Base-by-base conservation (phyloP, 2,888 invertebrate species). In the Lasioglossum morio region DNA sequence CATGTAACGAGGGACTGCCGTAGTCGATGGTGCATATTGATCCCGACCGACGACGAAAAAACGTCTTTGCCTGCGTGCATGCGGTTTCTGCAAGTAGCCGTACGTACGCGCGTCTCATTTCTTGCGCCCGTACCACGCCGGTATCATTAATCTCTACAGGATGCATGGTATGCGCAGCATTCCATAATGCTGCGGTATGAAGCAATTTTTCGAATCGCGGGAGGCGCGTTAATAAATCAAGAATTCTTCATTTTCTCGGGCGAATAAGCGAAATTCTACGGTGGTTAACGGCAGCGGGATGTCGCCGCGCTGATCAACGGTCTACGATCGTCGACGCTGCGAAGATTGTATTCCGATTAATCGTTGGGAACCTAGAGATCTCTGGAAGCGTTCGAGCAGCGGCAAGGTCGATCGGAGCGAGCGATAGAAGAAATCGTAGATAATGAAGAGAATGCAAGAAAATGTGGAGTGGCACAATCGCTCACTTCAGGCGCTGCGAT, bases 11-110 rank as follows among this genome's bases (percentile, higher is more conserved):
- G 12, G 37, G 23, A 60, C 19, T 27, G 27, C 75, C 23, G n/a
- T 19, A n/a, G 57, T 74, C 73, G 76, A 37, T 4, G 37, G 72
- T 57, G 75, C 53, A 77, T 30, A 66, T 77, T n/a, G 53, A 75
- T 14, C 34, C 19, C 34, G 66, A 53, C 74, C 72, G 74, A 74
- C 77, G 74, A 78, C 48, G 14, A 73, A 53, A 63, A 63, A 57
- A 78, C 37, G 60, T 10, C 2, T 53, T 53, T 53, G 53, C 53
- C 53, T 53, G 82, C 53, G 74, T 37, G 82, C 70, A 73, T 72
- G 82, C 78, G 27, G 53, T 82, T 78, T 78, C 82, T 82, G 74
- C 70, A 75, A 82, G 75, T 82, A 84, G 84, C 82, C 78, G 78
- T 40, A 70, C 37, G 30, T 66, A 82, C 30, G 34, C 60, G 53